These are phyloP conservation scores for Engystomops pustulosus DNA, from an alignment of 2,113 vertebrate species.

Conservation along the genomic window DNA sequence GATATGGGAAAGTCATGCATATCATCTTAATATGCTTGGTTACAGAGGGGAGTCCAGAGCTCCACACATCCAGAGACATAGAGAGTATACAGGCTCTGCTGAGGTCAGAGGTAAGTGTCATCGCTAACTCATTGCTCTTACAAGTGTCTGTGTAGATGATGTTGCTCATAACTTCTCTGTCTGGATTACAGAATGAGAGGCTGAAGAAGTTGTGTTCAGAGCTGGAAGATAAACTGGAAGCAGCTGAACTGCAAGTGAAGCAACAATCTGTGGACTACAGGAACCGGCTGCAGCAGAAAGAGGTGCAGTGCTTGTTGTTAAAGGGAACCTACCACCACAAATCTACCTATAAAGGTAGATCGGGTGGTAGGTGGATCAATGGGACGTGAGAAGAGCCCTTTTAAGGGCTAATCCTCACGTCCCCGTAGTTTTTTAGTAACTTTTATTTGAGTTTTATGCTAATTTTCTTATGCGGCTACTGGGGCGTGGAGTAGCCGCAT, in stretches of 20 bases:
- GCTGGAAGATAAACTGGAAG: constrained; percentile 93
- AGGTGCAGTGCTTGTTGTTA: too few relatives aligned
- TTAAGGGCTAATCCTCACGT: too few relatives aligned
- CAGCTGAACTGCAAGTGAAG: constrained; percentile 92
- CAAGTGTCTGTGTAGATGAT: not conserved
- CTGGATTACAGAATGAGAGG: constrained; percentile 81
- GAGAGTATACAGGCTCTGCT: constrained; percentile 80
- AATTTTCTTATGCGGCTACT: too few relatives aligned
- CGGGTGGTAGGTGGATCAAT: too few relatives aligned
- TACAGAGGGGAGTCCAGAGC: constrained; percentile 81
- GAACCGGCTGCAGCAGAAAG: constrained; percentile 89
- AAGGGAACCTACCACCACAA: too few relatives aligned
- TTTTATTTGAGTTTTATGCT: too few relatives aligned
- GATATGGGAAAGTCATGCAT: not conserved
- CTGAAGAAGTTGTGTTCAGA: constrained; percentile 84
- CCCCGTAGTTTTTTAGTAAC: too few relatives aligned
- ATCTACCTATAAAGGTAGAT: too few relatives aligned
- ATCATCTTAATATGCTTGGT: constrained; percentile 53
- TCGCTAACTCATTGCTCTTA: not conserved
- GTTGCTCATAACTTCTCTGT: constrained; percentile 44
- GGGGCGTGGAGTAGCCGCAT: too few relatives aligned
- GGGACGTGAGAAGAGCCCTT: too few relatives aligned
- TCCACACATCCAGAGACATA: constrained; percentile 82
- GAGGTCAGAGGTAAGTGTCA: constrained; percentile 85
- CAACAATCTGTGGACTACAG: constrained; percentile 87